Evolutionary conservation across 2,797 vertebrate species (phyloP), one percentile per base, ranked within the genome.

Genomic region (Ctenopoma kingsleyae): DNA sequence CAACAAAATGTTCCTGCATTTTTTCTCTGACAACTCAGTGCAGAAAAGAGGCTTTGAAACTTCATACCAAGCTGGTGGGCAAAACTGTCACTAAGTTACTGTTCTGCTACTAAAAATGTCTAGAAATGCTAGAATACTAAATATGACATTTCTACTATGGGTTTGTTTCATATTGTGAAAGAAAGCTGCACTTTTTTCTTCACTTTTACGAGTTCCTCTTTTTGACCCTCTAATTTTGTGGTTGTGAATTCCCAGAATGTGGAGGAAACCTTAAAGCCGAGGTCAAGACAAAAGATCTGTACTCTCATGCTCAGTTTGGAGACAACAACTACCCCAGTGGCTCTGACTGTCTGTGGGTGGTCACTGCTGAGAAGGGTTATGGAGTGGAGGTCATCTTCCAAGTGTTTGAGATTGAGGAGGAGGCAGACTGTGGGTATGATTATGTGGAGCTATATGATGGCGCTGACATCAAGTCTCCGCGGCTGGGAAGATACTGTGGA

Each of bases 341-440:
- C 1, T 93, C 94, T 0, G 97, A 98, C 88, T 99, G 97, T 4
- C 94, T 96, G 82, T 99, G 98, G 98, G 95, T 97, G 91, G 94
- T 99, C 64, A 94, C 96, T 17, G 96, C 98, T 0, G 97, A 99
- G 90, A 97, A 98, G 62, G 97, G 96, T 8, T 98, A 98, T 0
- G 97, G 98, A 0, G 98, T 99, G 83, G 98, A 98, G 91, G 93
- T 99, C 73, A 95, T 97, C 88, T 99, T 99, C 93, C 96, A 97
- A 90, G 96, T 96, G 35, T 99, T 99, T 0, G 98, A 99, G 92
- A 95, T 98, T 0, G 98, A 99, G 86, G 97, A 98, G 76, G 98
- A 99, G 72, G 93, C 94, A 0, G 96, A 98, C 88, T 99, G 98
- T 0, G 96, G 96, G 5, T 99, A 99, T 0, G 97, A 99, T 87